phyloP scores from a whole-genome alignment of 2,797 vertebrate species.

The Nyctalus aviator region DNA sequence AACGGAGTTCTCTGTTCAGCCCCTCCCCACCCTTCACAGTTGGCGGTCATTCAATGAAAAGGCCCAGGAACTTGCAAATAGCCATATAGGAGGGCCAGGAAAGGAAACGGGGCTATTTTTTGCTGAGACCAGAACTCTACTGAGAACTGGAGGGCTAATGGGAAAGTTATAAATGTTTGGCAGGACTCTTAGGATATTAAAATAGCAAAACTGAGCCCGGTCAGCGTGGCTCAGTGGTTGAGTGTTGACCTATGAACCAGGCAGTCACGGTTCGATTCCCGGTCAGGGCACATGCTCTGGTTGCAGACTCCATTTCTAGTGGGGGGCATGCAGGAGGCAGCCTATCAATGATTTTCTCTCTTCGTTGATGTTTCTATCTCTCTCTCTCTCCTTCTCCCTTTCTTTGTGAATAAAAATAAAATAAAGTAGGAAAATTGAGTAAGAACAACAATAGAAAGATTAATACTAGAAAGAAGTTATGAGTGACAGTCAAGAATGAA shows the following conservation, averaged over 20 bases:
- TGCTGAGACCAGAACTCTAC: not conserved
- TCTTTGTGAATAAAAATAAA: too few relatives aligned
- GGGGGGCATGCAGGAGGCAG: too few relatives aligned
- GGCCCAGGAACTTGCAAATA: not conserved
- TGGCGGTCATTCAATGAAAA: not conserved
- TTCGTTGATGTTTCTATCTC: too few relatives aligned
- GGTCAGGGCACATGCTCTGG: too few relatives aligned
- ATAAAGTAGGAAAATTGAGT: conserved; percentile 12
- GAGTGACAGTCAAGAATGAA: not conserved
- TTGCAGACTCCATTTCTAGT: too few relatives aligned
- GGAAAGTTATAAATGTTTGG: conserved; percentile 68
- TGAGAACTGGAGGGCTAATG: conserved; percentile 31
- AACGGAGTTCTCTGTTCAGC: not conserved
- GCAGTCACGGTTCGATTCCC: too few relatives aligned
- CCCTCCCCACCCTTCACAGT: not conserved
- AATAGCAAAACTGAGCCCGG: not conserved
- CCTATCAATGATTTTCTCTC: too few relatives aligned
- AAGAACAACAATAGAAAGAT: not conserved
- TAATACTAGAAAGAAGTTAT: not conserved
- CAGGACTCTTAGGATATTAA: not conserved
- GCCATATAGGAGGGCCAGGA: not conserved
- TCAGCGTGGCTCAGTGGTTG: too few relatives aligned
- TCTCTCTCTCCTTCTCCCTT: too few relatives aligned
- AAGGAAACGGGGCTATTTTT: conserved; percentile 37
- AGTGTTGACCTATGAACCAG: too few relatives aligned